Evolutionary conservation across 2,888 invertebrate species (phyloP), one percentile per base, ranked within the genome.

Genomic region (Alviniconcha strummeri): DNA sequence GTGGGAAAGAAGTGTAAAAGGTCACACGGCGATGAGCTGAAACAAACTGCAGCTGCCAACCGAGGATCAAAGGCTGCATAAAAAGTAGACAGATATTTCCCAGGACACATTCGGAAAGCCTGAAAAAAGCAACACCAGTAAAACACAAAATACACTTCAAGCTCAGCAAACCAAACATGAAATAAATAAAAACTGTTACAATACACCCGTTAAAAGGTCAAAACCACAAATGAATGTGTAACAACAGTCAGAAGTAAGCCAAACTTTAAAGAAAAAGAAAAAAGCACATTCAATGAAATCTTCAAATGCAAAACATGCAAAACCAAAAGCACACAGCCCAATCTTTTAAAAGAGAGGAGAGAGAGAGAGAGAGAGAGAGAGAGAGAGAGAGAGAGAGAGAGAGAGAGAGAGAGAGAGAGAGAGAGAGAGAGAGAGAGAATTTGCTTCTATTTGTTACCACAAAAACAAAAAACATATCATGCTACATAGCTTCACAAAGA

Each of bases 71-170:
- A 78, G 60, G 64, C 17, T 36, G 78, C 52, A 64, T 64, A 78
- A 57, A 78, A 57, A 78, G 78, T 60, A 64, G 78, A 78, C 52
- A 64, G 78, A 57, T 60, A 78, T 60, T 36, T 8, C 15, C 60
- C 13, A 4, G 78, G 64, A 57, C 36, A 78, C 19, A 64, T 19
- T 57, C 64, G 78, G 36, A 64, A 57, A 52, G 78, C 78, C 78
- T 78, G 78, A 78, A 78, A 78, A 78, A 78, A 78, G 78, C 78
- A 81, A 57, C 57, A 72, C 11, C 56, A 72, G 71, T 6, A 36
- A 36, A 36, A 36, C 36, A 36, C 19, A 79, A 69, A 6, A 64
- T 9, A 55, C 57, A 56, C 17, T 17, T 79, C 5, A 80, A 83
- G 54, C 60, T 1, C 67, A 76, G 75, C 72, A 80, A 79, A 71